Conservation (phyloP, 2,113 vertebrate genomes). For the Hydrolagus affinis region DNA sequence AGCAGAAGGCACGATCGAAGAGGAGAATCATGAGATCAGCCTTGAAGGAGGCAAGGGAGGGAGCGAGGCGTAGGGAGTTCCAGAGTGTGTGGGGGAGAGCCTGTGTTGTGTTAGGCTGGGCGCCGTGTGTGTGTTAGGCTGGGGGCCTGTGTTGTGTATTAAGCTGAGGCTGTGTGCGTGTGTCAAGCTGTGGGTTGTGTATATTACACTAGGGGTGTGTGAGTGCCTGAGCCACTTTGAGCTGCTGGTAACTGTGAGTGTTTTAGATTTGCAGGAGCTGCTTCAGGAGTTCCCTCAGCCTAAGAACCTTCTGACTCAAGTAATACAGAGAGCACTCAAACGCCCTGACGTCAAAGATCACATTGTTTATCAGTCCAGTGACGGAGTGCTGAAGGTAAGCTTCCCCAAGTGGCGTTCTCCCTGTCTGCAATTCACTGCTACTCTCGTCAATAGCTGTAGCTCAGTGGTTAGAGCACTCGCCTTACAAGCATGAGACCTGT, state of each 20-base stretch:
- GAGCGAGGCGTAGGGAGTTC: too few relatives aligned
- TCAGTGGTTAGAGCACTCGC: too few relatives aligned
- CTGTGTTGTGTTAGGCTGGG: neutral
- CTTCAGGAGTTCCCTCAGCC: slow-evolving; percentile 82
- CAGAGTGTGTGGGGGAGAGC: too few relatives aligned
- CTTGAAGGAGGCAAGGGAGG: too few relatives aligned
- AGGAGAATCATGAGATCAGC: too few relatives aligned
- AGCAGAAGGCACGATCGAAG: too few relatives aligned
- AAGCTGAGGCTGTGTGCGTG: too few relatives aligned
- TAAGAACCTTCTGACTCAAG: slow-evolving; percentile 72
- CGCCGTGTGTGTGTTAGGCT: neutral
- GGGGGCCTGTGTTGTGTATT: too few relatives aligned
- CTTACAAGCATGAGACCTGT: too few relatives aligned
- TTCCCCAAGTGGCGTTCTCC: neutral
- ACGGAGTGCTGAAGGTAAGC: slow-evolving; percentile 72
- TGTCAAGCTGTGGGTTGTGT: too few relatives aligned
- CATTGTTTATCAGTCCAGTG: slow-evolving; percentile 75
- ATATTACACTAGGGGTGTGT: neutral
- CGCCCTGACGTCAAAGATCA: slow-evolving; percentile 65
- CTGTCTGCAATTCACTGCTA: neutral
- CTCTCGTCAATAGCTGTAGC: neutral
- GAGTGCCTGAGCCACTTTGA: neutral
- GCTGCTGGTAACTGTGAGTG: neutral
- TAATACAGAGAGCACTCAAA: slow-evolving; percentile 69
- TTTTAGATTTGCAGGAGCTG: slow-evolving; percentile 52